phyloP scores from a whole-genome alignment of 1,140 invertebrate species.

The Listronotus bonariensis region DNA sequence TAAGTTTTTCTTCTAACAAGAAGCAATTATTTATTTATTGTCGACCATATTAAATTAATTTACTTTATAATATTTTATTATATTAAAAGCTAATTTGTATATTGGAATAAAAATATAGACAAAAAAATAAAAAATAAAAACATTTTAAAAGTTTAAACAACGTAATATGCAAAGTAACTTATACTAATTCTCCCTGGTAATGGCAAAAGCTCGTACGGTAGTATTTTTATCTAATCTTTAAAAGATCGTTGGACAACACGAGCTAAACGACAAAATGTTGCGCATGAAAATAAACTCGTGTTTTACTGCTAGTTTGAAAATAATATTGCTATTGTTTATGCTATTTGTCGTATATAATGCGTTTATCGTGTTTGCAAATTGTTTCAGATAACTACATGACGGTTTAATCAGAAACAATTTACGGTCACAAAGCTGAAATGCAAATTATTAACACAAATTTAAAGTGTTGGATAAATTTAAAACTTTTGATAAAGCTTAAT shows the following conservation, averaged over 20 bases:
- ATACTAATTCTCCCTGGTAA: too few relatives aligned
- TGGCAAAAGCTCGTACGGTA: too few relatives aligned
- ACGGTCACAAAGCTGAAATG: conserved; percentile 19
- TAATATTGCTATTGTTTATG: conserved; percentile 29
- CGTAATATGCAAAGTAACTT: too few relatives aligned
- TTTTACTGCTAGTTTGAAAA: conserved; percentile 9
- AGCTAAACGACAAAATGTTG: not conserved
- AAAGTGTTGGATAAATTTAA: conserved; percentile 7
- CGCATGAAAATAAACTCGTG: not conserved
- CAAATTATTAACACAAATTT: conserved; percentile 19
- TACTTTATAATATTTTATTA: too few relatives aligned
- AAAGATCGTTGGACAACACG: not conserved
- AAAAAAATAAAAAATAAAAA: too few relatives aligned
- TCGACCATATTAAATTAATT: too few relatives aligned
- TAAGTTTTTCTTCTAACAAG: too few relatives aligned
- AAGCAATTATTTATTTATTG: too few relatives aligned
- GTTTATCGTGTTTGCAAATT: conserved; percentile 31
- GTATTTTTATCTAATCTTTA: too few relatives aligned
- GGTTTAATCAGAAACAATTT: conserved; percentile 25
- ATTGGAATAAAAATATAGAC: too few relatives aligned
- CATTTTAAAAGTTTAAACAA: too few relatives aligned
- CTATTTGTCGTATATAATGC: conserved; percentile 26
- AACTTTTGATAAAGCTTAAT: conserved; percentile 6
- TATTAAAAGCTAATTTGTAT: too few relatives aligned
- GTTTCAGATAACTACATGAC: conserved; percentile 23